Percentiles rank a stretch among this genome's conserved stretches.
Conservation (phyloP, 1,140 invertebrate genomes). For the Calliopsis andreniformis region DNA sequence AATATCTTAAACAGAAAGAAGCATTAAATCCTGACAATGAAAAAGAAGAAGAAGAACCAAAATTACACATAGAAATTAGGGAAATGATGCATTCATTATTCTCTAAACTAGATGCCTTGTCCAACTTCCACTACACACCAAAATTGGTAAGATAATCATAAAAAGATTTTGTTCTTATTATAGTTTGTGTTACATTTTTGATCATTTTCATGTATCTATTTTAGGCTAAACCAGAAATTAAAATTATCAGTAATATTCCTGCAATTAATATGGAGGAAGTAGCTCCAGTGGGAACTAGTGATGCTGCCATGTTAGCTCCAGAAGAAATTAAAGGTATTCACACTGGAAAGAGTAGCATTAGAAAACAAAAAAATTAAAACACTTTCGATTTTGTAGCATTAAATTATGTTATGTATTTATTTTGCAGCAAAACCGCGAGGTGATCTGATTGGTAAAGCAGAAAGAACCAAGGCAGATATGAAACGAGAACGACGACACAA, state of each 20-base stretch:
- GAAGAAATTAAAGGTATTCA: slow-evolving; percentile 92
- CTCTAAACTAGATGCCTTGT: slow-evolving; percentile 93
- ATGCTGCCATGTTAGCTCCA: slow-evolving; percentile 94
- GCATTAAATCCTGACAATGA: slow-evolving; percentile 83
- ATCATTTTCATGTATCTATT: slow-evolving; percentile 57
- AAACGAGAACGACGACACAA: slow-evolving; percentile 94
- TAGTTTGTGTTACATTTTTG: background rate
- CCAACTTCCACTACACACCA: slow-evolving; percentile 97
- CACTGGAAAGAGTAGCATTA: background rate
- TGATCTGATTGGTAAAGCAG: slow-evolving; percentile 89
- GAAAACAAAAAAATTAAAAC: background rate
- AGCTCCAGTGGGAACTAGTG: slow-evolving; percentile 92
- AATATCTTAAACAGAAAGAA: slow-evolving; percentile 91
- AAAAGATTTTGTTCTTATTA: background rate
- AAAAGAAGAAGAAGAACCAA: slow-evolving; percentile 85
- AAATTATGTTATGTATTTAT: slow-evolving; percentile 2
- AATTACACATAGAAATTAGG: slow-evolving; percentile 85
- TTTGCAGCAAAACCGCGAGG: slow-evolving; percentile 87
- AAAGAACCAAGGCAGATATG: slow-evolving; percentile 93
- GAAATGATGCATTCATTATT: slow-evolving; percentile 91
- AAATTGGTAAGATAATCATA: slow-evolving; percentile 84
- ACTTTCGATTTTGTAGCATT: no score
- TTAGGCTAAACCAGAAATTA: slow-evolving; percentile 91
- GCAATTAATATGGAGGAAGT: slow-evolving; percentile 97
- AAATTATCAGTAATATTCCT: slow-evolving; percentile 95